phyloP scores from a whole-genome alignment of 1,140 invertebrate species.

The Drosophila rufa region DNA sequence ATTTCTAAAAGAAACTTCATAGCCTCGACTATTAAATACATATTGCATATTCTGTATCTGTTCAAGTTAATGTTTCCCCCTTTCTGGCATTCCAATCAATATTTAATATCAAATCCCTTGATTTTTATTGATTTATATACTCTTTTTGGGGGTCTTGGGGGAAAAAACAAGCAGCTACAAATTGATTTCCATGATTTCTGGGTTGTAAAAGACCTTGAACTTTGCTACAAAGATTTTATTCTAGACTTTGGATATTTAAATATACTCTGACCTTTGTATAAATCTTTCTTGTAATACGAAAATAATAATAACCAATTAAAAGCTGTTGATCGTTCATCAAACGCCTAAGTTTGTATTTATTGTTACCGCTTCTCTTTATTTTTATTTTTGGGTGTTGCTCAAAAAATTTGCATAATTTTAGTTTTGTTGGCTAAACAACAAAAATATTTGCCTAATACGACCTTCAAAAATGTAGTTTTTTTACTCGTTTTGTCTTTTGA shows the following conservation, averaged over 20 bases:
- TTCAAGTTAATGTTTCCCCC: neutral
- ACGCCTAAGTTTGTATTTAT: constrained; percentile 9
- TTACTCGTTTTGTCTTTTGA: constrained; percentile 14
- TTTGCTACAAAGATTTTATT: constrained; percentile 21
- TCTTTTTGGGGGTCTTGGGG: constrained; percentile 45
- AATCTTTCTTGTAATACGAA: constrained; percentile 22
- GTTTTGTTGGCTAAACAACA: constrained; percentile 30
- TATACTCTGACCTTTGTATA: constrained; percentile 40
- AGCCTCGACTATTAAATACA: no score
- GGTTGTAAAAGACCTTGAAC: constrained; percentile 61
- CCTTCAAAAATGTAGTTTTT: constrained; percentile 19
- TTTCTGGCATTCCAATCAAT: constrained; percentile 54
- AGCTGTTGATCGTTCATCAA: constrained; percentile 24
- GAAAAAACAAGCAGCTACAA: constrained; percentile 16
- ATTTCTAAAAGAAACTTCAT: neutral
- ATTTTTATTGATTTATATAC: constrained; percentile 66
- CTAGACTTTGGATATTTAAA: constrained; percentile 26
- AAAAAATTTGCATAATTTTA: constrained; percentile 33
- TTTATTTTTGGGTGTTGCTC: constrained; percentile 30
- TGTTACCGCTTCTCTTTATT: constrained; percentile 8
- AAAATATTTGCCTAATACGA: constrained; percentile 36
- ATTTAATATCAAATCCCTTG: constrained; percentile 53
- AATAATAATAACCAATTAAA: constrained; percentile 32
- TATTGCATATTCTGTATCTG: no score
- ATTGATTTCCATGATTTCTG: constrained; percentile 33